Evolutionary conservation across 2,113 vertebrate species (phyloP).

Genomic region (Carassius carassius): DNA sequence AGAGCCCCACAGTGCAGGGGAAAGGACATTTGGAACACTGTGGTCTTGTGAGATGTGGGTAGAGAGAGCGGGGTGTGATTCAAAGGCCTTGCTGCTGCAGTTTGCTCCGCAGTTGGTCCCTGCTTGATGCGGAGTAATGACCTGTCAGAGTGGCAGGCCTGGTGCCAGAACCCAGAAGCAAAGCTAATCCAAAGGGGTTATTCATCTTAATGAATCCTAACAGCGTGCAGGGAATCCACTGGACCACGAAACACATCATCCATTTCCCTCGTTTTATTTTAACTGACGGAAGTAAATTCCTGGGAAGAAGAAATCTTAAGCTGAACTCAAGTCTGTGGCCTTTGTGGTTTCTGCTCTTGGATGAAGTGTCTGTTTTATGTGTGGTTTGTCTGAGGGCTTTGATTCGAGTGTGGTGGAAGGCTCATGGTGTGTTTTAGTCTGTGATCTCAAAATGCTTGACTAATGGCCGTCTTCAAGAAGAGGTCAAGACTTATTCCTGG

Average conservation of each 20-base stretch:
- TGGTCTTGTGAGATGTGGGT: slow-evolving; percentile 35
- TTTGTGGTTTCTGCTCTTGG: slow-evolving; percentile 25
- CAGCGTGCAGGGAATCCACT: slow-evolving; percentile 69
- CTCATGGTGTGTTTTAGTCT: not conserved
- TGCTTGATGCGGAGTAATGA: slow-evolving; percentile 83
- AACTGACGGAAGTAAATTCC: slow-evolving; percentile 57
- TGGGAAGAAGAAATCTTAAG: slow-evolving; percentile 46
- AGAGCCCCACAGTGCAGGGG: not conserved
- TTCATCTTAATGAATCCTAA: slow-evolving; percentile 78
- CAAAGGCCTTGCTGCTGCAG: slow-evolving; percentile 28
- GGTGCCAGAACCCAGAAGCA: slow-evolving; percentile 70
- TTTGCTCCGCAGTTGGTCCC: slow-evolving; percentile 66
- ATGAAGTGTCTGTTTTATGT: slow-evolving; percentile 26
- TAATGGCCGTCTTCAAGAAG: not conserved
- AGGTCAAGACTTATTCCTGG: not conserved
- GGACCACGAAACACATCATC: slow-evolving; percentile 74
- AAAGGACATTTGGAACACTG: slow-evolving; percentile 25
- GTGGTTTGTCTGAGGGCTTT: not conserved
- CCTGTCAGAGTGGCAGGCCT: slow-evolving; percentile 79
- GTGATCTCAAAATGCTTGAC: slow-evolving; percentile 1
- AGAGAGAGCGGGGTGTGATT: slow-evolving; percentile 31
- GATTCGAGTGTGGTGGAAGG: not conserved
- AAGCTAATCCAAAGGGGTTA: slow-evolving; percentile 80
- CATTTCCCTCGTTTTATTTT: slow-evolving; percentile 63
- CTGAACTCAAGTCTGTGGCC: slow-evolving; percentile 38